Conservation (phyloP, 2,797 vertebrate species). For the Scomberomorus guttatus region DNA sequence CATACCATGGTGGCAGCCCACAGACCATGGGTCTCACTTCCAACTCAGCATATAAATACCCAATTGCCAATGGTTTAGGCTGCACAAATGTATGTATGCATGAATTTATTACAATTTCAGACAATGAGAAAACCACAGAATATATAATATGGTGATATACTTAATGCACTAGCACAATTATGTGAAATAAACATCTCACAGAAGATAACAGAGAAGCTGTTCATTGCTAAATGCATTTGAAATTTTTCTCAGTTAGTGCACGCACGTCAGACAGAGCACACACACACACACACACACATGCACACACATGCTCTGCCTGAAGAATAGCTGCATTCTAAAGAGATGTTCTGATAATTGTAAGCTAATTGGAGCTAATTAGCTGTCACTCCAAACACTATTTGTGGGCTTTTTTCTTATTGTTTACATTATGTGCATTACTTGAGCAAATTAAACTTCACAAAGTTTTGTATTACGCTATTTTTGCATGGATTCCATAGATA, state of each 20-base stretch:
- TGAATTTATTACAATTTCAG: not conserved
- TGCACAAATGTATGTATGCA: conserved; percentile 88
- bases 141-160: not conserved
- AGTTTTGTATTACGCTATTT: not conserved
- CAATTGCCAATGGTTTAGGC: conserved; percentile 85
- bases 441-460: not conserved
- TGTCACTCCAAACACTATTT: too few species aligned
- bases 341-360: not conserved
- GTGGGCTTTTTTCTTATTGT: not conserved
- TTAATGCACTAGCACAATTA: not conserved
- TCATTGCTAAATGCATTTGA: not conserved
- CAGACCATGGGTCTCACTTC: conserved; percentile 89
- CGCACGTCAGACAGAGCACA: too few species aligned
- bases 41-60: conserved; percentile 86
- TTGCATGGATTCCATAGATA: not conserved
- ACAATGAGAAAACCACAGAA: not conserved
- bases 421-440: not conserved
- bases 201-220: not conserved
- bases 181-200: not conserved
- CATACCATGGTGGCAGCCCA: conserved; percentile 92
- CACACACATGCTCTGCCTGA: conserved; percentile 1
- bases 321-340: not conserved
- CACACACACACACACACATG: not conserved
- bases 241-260: not conserved
- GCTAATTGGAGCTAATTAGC: not conserved